Evolutionary conservation across 2,888 invertebrate genomes (phyloP), one percentile per base, ranked within the genome.

Genomic region (Athalia circularis): DNA sequence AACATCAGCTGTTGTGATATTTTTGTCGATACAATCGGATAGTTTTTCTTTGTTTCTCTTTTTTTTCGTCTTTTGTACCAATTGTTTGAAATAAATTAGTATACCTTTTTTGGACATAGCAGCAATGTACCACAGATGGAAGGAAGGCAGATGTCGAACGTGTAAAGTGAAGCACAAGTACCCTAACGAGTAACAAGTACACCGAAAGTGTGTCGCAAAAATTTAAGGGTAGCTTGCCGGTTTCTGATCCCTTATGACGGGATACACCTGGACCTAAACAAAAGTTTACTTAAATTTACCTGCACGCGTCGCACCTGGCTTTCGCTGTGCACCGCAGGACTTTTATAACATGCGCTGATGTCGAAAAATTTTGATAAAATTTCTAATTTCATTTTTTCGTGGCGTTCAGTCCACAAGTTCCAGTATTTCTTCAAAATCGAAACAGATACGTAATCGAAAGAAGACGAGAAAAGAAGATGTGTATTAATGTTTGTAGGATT

Each of bases 231-330:
- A 54, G 47, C 62, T 15, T 13, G 15, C 29, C 29, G 15, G 8
- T 13, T 11, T 13, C 6, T 47, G 54, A 59, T 72, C 57, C 57
- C 47, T 13, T 45, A 6, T 57, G 72, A 57, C 59, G 47, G 47
- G 47, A 72, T 72, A 72, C 72, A 72, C 59, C 72, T 72, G 72
- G 72, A 45, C 13, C 11, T 29, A 52, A 9, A 50, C 68, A 68
- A 47, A 11, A 43, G 43, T 54, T 67, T 54, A 59, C 11, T 11
- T 11, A 59, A 5, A n/a, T 7, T 45, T 72, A 72, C 47, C 72
- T 72, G 72, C 57, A 59, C 72, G 72, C 72, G 72, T 72, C 57
- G 72, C 72, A 72, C 72, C 72, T 72, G 72, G 72, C 47, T 57
- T 57, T 57, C 57, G 7, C 3, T 47, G 15, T 47, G 29, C 43